phyloP scores from a whole-genome alignment of 2,113 vertebrate genomes.

The Colistium nudipinnis region DNA sequence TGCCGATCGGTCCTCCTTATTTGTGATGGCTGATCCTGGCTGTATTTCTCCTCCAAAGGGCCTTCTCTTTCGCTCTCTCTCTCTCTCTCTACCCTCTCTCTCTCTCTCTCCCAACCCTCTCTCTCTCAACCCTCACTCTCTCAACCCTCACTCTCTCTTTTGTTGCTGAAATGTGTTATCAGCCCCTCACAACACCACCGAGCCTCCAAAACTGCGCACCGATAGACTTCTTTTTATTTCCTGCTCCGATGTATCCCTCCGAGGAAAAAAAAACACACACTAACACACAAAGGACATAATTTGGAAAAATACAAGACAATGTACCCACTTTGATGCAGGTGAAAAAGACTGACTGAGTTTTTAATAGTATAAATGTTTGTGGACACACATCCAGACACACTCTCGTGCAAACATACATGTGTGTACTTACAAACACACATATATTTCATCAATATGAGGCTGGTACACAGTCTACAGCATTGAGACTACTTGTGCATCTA shows the following conservation, averaged over 20 bases:
- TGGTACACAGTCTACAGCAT: slow-evolving; percentile 54
- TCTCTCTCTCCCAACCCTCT: slow-evolving; percentile 70
- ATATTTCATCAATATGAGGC: slow-evolving; percentile 57
- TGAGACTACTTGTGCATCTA: slow-evolving; percentile 74
- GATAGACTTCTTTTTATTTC: slow-evolving; percentile 25
- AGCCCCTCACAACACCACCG: slow-evolving; percentile 70
- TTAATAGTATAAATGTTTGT: too few relatives aligned
- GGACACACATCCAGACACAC: too few relatives aligned
- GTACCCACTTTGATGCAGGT: slow-evolving; percentile 76
- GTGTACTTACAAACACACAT: slow-evolving; percentile 44
- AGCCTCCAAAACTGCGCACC: slow-evolving; percentile 72
- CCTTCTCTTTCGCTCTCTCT: slow-evolving; percentile 52
- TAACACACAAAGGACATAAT: neutral
- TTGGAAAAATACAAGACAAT: slow-evolving; percentile 36
- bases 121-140: neutral
- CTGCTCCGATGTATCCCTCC: slow-evolving; percentile 29
- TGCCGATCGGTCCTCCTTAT: slow-evolving; percentile 63
- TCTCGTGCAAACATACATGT: slow-evolving; percentile 23
- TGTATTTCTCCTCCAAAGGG: slow-evolving; percentile 70
- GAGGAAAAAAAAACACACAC: neutral
- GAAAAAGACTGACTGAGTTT: too few relatives aligned
- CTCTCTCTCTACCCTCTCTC: slow-evolving; percentile 8
- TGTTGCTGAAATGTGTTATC: slow-evolving; percentile 77
- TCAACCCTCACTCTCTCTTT: slow-evolving; percentile 72
- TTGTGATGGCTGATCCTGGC: slow-evolving; percentile 70